Base-by-base conservation (phyloP, 2,888 invertebrate species). In the Dysmachus trigonus region DNA sequence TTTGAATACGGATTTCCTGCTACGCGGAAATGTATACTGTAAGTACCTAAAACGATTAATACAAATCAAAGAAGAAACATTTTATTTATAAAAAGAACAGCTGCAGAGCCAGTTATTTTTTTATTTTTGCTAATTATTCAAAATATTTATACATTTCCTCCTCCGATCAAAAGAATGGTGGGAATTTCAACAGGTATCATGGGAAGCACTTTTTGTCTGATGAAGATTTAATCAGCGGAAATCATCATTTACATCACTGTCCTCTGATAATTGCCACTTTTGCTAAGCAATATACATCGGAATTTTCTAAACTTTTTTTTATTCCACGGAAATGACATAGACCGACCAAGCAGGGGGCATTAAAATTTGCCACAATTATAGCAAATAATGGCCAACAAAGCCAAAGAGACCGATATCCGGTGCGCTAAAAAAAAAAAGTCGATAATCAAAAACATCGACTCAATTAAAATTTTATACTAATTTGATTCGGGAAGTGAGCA, bases 381-480 rank as follows among this genome's bases (percentile, higher is more conserved):
- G 62, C 6, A 62, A 62, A 62, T 62, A 62, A 62, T 62, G 22
- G 62, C 27, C 22, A n/a, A 22, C 62, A 3, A 62, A 51, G 22
- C 27, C 7, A 62, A 62, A 62, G 62, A 62, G 27, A 10, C 62
- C 62, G 62, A 62, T 62, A 62, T 62, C 62, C 62, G 62, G 62
- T 27, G 62, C 6, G 18, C 8, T 18, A 22, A 62, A 62, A 62
- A 22, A 22, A 62, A 62, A 62, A 22, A 22, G 76, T 41, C 76
- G 38, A 38, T 76, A 76, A 76, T 76, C 22, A n/a, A 76, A 41
- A 76, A 76, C 76, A 76, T 76, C 38, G 41, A 76, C 76, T 76
- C 76, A 76, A 76, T 76, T 76, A 35, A 76, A 76, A 76, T 76
- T 76, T 38, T 76, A 76, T 76, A 76, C 76, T 76, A 76, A 76